These are phyloP conservation scores for Hydrophis major DNA, from an alignment of 2,797 vertebrate genomes.

Conservation along the genomic window DNA sequence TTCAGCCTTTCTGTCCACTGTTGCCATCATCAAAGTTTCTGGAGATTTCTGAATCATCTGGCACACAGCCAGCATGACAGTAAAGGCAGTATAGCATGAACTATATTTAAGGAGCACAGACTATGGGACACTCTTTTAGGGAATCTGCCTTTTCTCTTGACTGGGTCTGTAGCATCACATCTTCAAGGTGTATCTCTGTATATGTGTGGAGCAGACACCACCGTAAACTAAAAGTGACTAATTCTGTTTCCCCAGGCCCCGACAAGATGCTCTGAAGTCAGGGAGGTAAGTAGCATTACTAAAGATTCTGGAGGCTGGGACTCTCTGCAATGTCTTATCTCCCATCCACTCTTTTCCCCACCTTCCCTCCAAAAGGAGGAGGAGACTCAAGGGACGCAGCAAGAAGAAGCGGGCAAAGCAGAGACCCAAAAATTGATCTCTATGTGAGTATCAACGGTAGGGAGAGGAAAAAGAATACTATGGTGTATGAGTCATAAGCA, in stretches of 20 bases:
- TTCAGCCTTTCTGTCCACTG: background rate
- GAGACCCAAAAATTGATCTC: constrained; percentile 84
- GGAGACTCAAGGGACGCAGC: constrained; percentile 79
- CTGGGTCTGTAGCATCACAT: background rate
- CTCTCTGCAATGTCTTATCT: constrained; percentile 25
- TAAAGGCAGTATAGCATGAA: background rate
- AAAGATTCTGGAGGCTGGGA: background rate
- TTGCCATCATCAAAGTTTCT: background rate
- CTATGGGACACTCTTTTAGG: background rate
- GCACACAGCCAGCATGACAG: background rate
- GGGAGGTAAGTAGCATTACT: constrained; percentile 66
- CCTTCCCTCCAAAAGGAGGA: constrained; percentile 70
- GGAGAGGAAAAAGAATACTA: constrained; percentile 28
- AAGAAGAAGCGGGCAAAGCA: constrained; percentile 86
- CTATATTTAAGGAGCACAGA: background rate
- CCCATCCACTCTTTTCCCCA: constrained; percentile 16
- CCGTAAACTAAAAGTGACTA: background rate
- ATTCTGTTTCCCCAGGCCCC: constrained; percentile 61
- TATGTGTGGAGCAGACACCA: background rate
- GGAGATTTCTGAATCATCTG: background rate
- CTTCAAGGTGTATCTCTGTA: background rate
- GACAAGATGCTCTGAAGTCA: constrained; percentile 53
- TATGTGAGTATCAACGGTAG: constrained; percentile 66
- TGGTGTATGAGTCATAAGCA: constrained; percentile 26
- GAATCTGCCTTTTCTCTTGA: background rate